Conservation (phyloP, 1,140 invertebrate species). For the Riptortus pedestris region DNA sequence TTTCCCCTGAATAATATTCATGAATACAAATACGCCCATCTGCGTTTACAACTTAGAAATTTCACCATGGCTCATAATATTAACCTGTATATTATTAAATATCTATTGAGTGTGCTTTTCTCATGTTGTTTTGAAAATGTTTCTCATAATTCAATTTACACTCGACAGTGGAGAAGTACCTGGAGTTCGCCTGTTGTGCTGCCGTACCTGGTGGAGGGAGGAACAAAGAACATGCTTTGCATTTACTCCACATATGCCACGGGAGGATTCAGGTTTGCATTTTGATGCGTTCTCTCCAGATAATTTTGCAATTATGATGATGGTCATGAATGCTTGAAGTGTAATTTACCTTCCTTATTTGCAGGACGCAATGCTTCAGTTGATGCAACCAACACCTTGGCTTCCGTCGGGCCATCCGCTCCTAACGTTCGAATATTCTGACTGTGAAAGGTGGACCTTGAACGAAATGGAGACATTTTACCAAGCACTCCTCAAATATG, state of each 20-base stretch:
- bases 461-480: conserved; percentile 82
- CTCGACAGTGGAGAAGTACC: conserved; percentile 77
- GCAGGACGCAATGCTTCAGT: conserved; percentile 67
- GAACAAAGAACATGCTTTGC: conserved; percentile 89
- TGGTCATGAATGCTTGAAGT: too few relatives aligned
- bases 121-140: too few relatives aligned
- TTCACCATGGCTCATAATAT: too few relatives aligned
- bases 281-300: too few relatives aligned
- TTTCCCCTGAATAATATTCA: too few relatives aligned
- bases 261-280: conserved; percentile 79
- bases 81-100: too few relatives aligned
- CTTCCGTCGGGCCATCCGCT: conserved; percentile 65
- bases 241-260: conserved; percentile 72
- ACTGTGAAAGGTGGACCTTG: conserved; percentile 68
- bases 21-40: too few relatives aligned
- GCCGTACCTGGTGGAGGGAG: conserved; percentile 79
- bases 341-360: too few relatives aligned
- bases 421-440: conserved; percentile 58
- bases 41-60: too few relatives aligned
- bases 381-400: conserved; percentile 64
- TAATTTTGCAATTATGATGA: too few relatives aligned
- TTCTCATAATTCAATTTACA: too few relatives aligned
- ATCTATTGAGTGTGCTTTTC: too few relatives aligned
- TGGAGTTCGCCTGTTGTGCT: conserved; percentile 86
- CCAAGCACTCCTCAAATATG: conserved; percentile 72